Evolutionary conservation across 2,888 invertebrate species (phyloP).

Genomic region (Coleophora flavipennella): DNA sequence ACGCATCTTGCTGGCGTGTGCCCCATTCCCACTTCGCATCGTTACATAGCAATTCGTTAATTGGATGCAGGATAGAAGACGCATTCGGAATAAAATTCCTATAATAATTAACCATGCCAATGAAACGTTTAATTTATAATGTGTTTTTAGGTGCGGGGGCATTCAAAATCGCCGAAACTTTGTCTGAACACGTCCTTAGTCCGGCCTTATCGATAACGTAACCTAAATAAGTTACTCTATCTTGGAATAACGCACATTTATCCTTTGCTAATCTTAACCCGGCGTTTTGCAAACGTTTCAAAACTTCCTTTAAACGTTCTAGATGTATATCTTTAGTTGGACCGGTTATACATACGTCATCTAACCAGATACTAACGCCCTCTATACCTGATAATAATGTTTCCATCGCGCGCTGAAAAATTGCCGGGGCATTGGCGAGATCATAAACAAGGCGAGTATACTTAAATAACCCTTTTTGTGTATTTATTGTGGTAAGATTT

Average conservation of each 20-base stretch:
- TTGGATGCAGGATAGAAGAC: conserved; percentile 7
- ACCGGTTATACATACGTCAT: conserved; percentile 14
- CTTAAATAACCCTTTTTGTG: conserved; percentile 15
- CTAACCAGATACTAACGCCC: conserved; percentile 13
- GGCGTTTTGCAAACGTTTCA: conserved; percentile 6
- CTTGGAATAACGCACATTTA: conserved; percentile 14
- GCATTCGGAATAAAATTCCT: conserved; percentile 10
- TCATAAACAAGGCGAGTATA: conserved; percentile 16
- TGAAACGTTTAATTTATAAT: conserved; percentile 8
- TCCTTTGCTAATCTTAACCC: conserved; percentile 12
- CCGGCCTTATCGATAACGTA: conserved; percentile 7
- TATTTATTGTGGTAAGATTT: conserved; percentile 15
- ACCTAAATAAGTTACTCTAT: conserved; percentile 9
- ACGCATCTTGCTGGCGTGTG: no score
- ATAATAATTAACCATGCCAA: conserved; percentile 12
- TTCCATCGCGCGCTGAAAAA: conserved; percentile 19
- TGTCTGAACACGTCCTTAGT: conserved; percentile 5
- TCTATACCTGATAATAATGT: conserved; percentile 16
- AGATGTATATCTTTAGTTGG: conserved; percentile 7
- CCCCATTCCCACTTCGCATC: no score
- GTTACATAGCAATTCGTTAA: no score
- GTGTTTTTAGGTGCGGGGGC: conserved; percentile 4
- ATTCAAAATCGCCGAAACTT: conserved; percentile 6
- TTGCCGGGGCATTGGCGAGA: conserved; percentile 11
- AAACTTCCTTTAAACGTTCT: conserved; percentile 6